phyloP scores from a whole-genome alignment of 2,888 invertebrate genomes.

The Drosophila rellima region DNA sequence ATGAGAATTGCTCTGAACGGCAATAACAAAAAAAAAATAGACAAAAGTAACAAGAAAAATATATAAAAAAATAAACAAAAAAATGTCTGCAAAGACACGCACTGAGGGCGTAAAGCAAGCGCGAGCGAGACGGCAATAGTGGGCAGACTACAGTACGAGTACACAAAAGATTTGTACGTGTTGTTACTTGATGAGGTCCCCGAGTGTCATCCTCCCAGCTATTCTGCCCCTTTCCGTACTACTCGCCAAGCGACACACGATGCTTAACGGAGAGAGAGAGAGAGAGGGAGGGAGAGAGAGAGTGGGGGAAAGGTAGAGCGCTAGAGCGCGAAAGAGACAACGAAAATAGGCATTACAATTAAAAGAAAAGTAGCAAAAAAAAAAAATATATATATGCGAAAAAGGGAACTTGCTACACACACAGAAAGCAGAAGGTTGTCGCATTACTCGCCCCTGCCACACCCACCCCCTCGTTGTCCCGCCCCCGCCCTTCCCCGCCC shows the following conservation, averaged over 20 bases:
- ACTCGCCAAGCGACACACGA: slow-evolving; percentile 26
- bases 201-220: slow-evolving; percentile 26
- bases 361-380: slow-evolving; percentile 56
- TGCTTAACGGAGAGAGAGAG: slow-evolving; percentile 17
- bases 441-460: slow-evolving; percentile 43
- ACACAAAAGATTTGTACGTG: slow-evolving; percentile 76
- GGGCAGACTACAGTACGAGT: slow-evolving; percentile 44
- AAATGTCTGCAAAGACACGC: slow-evolving; percentile 73
- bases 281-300: background rate
- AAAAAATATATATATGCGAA: slow-evolving; percentile 1
- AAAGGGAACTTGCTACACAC: slow-evolving; percentile 41
- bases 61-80: slow-evolving; percentile 21
- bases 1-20: slow-evolving; percentile 58
- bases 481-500: slow-evolving; percentile 9
- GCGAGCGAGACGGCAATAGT: slow-evolving; percentile 33
- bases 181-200: slow-evolving; percentile 70
- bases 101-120: slow-evolving; percentile 60
- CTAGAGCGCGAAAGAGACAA: slow-evolving; percentile 17
- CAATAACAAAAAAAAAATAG: slow-evolving; percentile 6
- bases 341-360: slow-evolving; percentile 64
- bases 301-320: slow-evolving; percentile 9
- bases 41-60: slow-evolving; percentile 6
- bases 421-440: slow-evolving; percentile 34
- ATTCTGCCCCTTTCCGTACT: background rate
- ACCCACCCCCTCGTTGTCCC: background rate